Base-by-base conservation (phyloP, 2,113 vertebrate species). In the Tichodroma muraria region DNA sequence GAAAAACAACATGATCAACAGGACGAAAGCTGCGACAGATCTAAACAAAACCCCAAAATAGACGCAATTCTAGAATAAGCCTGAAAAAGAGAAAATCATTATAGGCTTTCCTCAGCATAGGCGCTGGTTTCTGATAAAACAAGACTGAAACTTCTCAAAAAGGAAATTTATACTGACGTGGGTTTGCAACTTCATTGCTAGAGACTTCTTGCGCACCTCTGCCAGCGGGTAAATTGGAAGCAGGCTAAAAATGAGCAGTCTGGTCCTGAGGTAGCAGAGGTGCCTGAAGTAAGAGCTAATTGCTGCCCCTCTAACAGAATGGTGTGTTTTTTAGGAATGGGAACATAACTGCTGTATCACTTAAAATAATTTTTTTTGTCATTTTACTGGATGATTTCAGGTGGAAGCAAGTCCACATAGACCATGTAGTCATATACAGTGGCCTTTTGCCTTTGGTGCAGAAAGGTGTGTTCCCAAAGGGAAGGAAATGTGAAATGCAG, bases 1-100 rank as follows among this genome's bases (percentile, higher is more conserved):
- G 95, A 95, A 97, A 97, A 97, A 97, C 96, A 97, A 95, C 93
- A 81, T 86, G 95, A 96, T 96, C 92, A 94, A 97, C 80, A 12
- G 93, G 95, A 96, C 89, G 76, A 97, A 95, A 94, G 94, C 95
- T 90, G 93, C 56, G 28, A 91, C 91, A 95, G 95, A 95, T 90
- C 94, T 96, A 96, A 97, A 97, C 93, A 95, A 95, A 96, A 88
- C 91, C 96, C 88, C 82, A 80, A 91, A 97, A 97, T 96, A 97
- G 95, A 96, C 93, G 88, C 96, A 95, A 73, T 95, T 95, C 95
- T 91, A 82, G 96, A 95, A 93, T 95, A 85, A 78, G 95, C 82
- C 69, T 90, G 94, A 77, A 96, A 93, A 95, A 93, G 75, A 85
- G 90, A 95, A n/a, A 96, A 94, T 91, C 88, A 80, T 95, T 93